Base-by-base conservation (phyloP, 1,140 invertebrate genomes). In the Hylaeus volcanicus region DNA sequence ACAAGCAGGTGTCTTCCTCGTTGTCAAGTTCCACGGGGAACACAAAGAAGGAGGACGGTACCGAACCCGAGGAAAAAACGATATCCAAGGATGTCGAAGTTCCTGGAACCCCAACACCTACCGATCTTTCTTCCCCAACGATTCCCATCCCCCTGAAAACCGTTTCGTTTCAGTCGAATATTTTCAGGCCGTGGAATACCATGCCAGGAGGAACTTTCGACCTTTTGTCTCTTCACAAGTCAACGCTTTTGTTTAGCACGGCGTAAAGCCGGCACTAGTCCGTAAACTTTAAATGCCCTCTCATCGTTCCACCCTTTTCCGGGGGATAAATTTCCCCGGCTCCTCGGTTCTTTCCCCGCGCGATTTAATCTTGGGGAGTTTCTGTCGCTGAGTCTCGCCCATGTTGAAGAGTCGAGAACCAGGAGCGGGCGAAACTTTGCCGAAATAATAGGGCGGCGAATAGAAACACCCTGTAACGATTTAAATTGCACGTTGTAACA, bases 201-300 rank as follows among this genome's bases (percentile, higher is more conserved):
- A 26, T 26, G 26, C 26, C 11, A 15, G 9, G 51, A 53, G 53
- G 43, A 26, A 65, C 12, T 58, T 43, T 64, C 51, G 63, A 72
- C 37, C 79, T 56, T 81, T 81, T 82, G 74, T 72, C 48, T 75
- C 48, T 68, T n/a, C 45, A 48, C 56, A 39, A 71, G 48, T n/a
- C 56, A 63, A 45, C 72, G 55, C 61, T 61, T 76, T 77, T 64
- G 73, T 81, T 73, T 68, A 68, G 26, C 56, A 58, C 37, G 15
- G 15, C 61, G 26, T 45, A 61, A 79, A 66, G n/a, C 37, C 74
- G 14, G 41, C 2, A 39, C 41, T 61, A 45, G 48, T 43, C 48
- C 39, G 58, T 72, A 51, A 75, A 81, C 65, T 80, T 83, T 81
- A 75, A 80, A 73, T 79, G 41, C 41, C 82, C 58, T 76, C 60